Evolutionary conservation across 2,888 invertebrate genomes (phyloP), one percentile per base, ranked within the genome.

Genomic region (Synanthedon formicaeformis): DNA sequence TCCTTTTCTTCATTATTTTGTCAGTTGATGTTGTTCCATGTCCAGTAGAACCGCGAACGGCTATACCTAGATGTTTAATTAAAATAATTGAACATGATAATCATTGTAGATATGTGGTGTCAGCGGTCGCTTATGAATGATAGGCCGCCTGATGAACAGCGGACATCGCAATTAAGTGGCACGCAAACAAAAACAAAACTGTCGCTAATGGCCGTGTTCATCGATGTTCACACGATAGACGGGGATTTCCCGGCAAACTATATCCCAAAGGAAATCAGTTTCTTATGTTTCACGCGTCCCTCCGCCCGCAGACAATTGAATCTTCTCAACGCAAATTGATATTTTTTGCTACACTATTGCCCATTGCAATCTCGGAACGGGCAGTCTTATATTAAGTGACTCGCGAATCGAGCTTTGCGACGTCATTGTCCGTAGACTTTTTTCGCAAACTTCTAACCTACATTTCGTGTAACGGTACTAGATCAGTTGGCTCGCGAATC

Each of bases 221-320:
- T 67, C 63, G 67, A 67, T 65, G 66, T 66, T 64, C 61, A 61
- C 62, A 59, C 67, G 69, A 63, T 65, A 67, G 67, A 65, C 65
- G 58, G 69, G 73, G 69, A 73, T 75, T 76, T 75, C 71, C 73
- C 75, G 64, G 62, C 68, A 65, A 62, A 62, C 63, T 64, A 62
- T 67, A 71, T 80, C 79, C 81, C 78, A 65, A 60, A 81, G 81
- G 81, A 81, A 81, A 83, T 81, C 78, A 80, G 70, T 69, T 75
- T 76, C 75, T 78, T 78, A 72, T 74, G 73, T 78, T 75, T 73
- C 72, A 77, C 72, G 71, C 72, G 69, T 73, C 67, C 63, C 66
- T 59, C 57, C 59, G 63, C 62, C 66, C 58, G 63, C 65, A 69
- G 72, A 78, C 78, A 75, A 78, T 78, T 75, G 73, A 75, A 75